A percentile compares a stretch with the other conserved stretches of the same genome.
These are phyloP conservation scores for Rhopalosiphum maidis DNA, from an alignment of 1,140 invertebrate genomes.

Conservation along the genomic window DNA sequence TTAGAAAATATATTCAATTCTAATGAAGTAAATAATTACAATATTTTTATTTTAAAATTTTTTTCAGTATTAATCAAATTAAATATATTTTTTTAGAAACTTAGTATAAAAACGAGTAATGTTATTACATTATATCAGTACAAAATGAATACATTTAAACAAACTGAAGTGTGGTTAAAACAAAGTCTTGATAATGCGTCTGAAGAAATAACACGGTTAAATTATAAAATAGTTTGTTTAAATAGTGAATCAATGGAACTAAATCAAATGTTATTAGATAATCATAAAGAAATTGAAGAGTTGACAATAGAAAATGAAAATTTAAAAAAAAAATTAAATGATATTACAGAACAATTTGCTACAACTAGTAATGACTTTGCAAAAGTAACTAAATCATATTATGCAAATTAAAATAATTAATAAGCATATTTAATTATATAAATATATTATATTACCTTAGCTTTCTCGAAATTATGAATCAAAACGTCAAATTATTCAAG, in stretches of 20 bases:
- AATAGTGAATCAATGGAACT: slow-evolving; percentile 26
- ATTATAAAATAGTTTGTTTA: slow-evolving; percentile 29
- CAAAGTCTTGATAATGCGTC: slow-evolving; percentile 46
- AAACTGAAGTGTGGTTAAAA: slow-evolving; percentile 46
- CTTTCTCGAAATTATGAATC: slow-evolving; percentile 49
- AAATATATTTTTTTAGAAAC: slow-evolving; percentile 26
- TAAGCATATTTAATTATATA: neutral
- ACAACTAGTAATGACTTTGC: slow-evolving; percentile 26
- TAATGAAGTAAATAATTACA: slow-evolving; percentile 29
- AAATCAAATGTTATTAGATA: slow-evolving; percentile 34
- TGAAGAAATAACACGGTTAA: slow-evolving; percentile 31
- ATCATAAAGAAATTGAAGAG: slow-evolving; percentile 29
- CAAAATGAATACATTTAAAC: slow-evolving; percentile 23
- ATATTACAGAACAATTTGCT: slow-evolving; percentile 21
- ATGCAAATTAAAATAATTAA: neutral
- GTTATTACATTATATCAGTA: slow-evolving; percentile 30
- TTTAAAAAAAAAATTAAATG: slow-evolving; percentile 29
- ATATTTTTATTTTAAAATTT: neutral
- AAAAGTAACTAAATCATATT: slow-evolving; percentile 2
- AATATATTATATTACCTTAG: neutral
- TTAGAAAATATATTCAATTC: slow-evolving; percentile 37
- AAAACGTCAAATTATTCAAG: slow-evolving; percentile 35
- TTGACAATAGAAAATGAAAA: slow-evolving; percentile 23
- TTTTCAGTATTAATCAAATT: slow-evolving; percentile 13
- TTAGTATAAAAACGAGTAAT: slow-evolving; percentile 19